Evolutionary conservation across 2,888 invertebrate species (phyloP).

Genomic region (Macropis europaea): DNA sequence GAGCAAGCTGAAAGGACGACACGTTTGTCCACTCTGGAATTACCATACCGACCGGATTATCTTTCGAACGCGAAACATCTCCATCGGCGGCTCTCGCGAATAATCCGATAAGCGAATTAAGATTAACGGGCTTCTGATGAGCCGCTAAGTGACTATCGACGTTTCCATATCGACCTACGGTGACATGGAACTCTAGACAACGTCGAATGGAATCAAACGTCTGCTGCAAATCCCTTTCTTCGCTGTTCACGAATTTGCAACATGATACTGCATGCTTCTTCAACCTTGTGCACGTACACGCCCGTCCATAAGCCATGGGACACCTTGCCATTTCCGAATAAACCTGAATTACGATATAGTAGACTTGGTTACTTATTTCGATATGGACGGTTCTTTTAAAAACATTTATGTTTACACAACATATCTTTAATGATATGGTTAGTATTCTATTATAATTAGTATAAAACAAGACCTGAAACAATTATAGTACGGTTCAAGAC

Average conservation of each 20-base stretch:
- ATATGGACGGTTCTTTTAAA: no score
- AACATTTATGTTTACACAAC: no score
- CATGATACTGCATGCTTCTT: constrained; percentile 2
- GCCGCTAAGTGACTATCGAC: constrained; percentile 76
- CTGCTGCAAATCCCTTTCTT: constrained; percentile 23
- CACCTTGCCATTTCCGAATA: no score
- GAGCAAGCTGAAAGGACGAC: constrained; percentile 12
- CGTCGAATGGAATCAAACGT: constrained; percentile 32
- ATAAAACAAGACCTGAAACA: no score
- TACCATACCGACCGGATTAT: constrained; percentile 78
- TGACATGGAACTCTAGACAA: constrained; percentile 61
- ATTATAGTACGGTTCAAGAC: no score
- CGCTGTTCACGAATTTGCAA: background rate
- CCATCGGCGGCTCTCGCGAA: constrained; percentile 70
- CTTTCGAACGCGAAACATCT: constrained; percentile 76
- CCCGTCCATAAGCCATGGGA: no score
- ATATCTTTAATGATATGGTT: no score
- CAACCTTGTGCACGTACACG: no score
- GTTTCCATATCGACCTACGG: constrained; percentile 71
- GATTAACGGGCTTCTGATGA: constrained; percentile 77
- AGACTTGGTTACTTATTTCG: no score
- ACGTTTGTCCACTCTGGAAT: constrained; percentile 68
- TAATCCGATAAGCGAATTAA: constrained; percentile 80
- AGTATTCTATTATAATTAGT: no score
- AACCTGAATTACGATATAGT: no score